Percentiles rank a stretch among this genome's conserved stretches.
Conservation (phyloP, 1,140 invertebrate genomes). For the Psilanteris sp. region DNA sequence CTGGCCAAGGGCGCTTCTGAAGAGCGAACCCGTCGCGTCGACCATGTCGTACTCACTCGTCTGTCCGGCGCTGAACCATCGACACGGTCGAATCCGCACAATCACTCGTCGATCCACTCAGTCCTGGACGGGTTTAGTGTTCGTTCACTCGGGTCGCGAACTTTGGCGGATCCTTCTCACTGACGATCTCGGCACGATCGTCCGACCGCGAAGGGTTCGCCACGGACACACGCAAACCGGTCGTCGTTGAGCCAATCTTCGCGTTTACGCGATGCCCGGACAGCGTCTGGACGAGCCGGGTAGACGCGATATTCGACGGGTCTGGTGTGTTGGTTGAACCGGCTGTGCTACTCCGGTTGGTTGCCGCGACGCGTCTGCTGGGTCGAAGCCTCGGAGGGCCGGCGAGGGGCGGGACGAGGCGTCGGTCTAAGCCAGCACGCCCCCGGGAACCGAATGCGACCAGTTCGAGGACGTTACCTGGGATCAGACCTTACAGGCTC, state of each 20-base stretch:
- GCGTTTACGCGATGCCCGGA: no score
- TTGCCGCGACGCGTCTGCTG: constrained; percentile 78
- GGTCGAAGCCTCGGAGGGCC: constrained; percentile 70
- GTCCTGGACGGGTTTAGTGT: no score
- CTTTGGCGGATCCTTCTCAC: no score
- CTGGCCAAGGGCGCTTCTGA: no score
- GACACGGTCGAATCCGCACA: no score
- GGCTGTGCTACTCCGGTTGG: constrained; percentile 77
- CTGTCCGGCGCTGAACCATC: background rate
- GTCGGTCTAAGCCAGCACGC: constrained; percentile 48
- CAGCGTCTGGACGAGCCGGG: constrained; percentile 33
- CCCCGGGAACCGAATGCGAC: constrained; percentile 21
- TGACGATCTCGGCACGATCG: no score
- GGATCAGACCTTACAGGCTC: constrained; percentile 52
- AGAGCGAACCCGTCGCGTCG: no score
- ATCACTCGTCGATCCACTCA: no score
- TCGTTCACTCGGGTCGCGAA: no score
- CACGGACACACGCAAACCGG: no score
- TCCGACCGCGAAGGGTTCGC: no score
- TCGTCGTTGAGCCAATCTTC: no score
- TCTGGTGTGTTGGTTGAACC: constrained; percentile 70
- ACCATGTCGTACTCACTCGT: constrained; percentile 15
- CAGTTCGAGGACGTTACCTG: constrained; percentile 23
- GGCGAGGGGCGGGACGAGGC: constrained; percentile 75
- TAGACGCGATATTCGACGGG: constrained; percentile 69